Evolutionary conservation across 2,888 invertebrate genomes (phyloP).

Genomic region (Cephus pygmeus): DNA sequence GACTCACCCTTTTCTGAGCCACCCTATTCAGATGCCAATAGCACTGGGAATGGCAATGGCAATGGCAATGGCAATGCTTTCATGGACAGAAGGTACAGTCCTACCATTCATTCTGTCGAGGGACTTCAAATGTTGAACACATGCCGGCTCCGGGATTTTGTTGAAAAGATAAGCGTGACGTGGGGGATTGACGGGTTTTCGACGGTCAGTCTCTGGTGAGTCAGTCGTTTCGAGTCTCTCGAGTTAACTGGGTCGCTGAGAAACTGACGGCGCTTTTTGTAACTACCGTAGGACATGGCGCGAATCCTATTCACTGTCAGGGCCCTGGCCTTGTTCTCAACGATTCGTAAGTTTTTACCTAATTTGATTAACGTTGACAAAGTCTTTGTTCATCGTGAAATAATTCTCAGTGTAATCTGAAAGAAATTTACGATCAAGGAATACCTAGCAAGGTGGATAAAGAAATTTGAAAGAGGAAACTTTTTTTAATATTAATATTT

Average conservation of each 20-base stretch:
- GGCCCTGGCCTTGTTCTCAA: slow-evolving; percentile 6
- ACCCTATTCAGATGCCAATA: not conserved
- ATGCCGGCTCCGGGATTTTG: slow-evolving; percentile 21
- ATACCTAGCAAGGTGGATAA: not conserved
- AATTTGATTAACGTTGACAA: not conserved
- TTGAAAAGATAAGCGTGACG: slow-evolving; percentile 4
- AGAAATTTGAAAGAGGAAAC: not conserved
- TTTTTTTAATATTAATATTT: no score
- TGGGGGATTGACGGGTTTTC: slow-evolving; percentile 5
- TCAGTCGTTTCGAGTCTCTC: slow-evolving; percentile 60
- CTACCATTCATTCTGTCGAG: slow-evolving; percentile 7
- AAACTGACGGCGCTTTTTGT: not conserved
- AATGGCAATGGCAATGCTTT: not conserved
- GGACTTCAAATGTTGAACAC: slow-evolving; percentile 31
- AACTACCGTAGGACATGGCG: slow-evolving; percentile 11
- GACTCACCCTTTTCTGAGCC: not conserved
- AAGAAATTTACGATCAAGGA: not conserved
- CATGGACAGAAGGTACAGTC: not conserved
- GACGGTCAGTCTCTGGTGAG: slow-evolving; percentile 23
- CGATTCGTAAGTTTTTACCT: slow-evolving; percentile 12
- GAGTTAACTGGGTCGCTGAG: slow-evolving; percentile 51
- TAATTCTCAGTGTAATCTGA: not conserved
- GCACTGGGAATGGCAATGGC: not conserved
- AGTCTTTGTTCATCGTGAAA: not conserved
- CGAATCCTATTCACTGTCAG: slow-evolving; percentile 4